Base-by-base conservation (phyloP, 2,797 vertebrate genomes). In the Spinus olivaceus region DNA sequence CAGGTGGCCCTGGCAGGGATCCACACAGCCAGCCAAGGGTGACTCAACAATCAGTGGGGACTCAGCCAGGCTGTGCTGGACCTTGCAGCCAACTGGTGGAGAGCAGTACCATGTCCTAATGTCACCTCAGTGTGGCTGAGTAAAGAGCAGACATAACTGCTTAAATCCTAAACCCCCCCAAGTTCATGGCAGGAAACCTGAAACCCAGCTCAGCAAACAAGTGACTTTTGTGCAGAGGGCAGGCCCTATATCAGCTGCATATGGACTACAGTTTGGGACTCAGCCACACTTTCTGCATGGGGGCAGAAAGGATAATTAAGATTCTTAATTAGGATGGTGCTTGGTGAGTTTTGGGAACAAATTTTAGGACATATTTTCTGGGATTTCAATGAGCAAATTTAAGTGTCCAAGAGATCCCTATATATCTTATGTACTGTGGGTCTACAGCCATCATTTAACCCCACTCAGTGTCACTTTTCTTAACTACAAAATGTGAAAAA, bases 1-100 rank as follows among this genome's bases (percentile, higher is more conserved):
- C 88, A 90, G 95, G 93, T 95, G 85, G 81, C 57, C 13, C 73
- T 96, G 93, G 69, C 87, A 78, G 57, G 30, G 46, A 57, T 71
- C 49, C 80, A 72, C 32, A 13, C 10, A 30, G 22, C 37, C 20
- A 80, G 42, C 14, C 81, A 71, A 42, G 79, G 49, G 51, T 85
- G 84, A 80, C 84, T 70, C 73, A 64, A 46, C 54, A 59, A 3
- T 30, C 8, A 2, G 23, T n/a, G 21, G 28, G 30, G 8, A 42
- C 33, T 53, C n/a, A 12, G 54, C 16, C 72, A 59, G 39, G 22
- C 56, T 92, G 57, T 57, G 54, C 69, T 51, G 39, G 60, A 35
- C 54, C 47, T 72, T 70, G 56, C 44, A 24, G 8, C 22, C 18
- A 23, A 14, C 65, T 54, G 27, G 4, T 27, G 46, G n/a, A 66